These are phyloP conservation scores for Thalassophryne amazonica DNA, from an alignment of 2,797 vertebrate genomes.

Conservation along the genomic window DNA sequence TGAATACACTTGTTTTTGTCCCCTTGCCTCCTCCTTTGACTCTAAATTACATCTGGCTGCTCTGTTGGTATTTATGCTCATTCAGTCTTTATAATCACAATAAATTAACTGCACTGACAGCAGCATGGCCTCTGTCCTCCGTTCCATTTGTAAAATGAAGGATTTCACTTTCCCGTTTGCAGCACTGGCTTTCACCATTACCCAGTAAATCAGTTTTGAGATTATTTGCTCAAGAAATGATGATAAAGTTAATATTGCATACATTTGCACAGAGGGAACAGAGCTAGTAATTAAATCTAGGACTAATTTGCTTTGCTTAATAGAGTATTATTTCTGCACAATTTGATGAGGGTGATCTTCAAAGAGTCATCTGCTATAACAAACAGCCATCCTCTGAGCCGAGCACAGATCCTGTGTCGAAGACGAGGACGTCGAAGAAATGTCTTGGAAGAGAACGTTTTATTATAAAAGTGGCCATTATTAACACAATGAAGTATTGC, in stretches of 20 bases:
- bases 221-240: constrained; percentile 74
- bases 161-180: constrained; percentile 46
- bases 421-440: constrained; percentile 14
- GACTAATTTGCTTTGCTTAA: constrained; percentile 79
- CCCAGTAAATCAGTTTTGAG: constrained; percentile 58
- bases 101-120: constrained; percentile 56
- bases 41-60: constrained; percentile 34
- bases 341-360: constrained; percentile 77
- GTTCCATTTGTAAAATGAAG: constrained; percentile 70
- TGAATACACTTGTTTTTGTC: background rate
- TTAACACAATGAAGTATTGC: too few species aligned
- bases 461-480: too few species aligned
- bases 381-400: constrained; percentile 44
- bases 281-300: constrained; percentile 73
- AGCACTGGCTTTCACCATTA: constrained; percentile 44
- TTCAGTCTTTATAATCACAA: constrained; percentile 62
- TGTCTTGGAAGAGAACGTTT: too few species aligned
- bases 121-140: constrained; percentile 51
- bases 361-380: constrained; percentile 66
- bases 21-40: constrained; percentile 10
- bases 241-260: constrained; percentile 74
- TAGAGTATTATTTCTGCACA: constrained; percentile 78
- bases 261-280: constrained; percentile 62
- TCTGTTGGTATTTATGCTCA: constrained; percentile 34
- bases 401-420: constrained; percentile 33